Base-by-base conservation (phyloP, 1,140 invertebrate species). In the Adoxophyes honmai region DNA sequence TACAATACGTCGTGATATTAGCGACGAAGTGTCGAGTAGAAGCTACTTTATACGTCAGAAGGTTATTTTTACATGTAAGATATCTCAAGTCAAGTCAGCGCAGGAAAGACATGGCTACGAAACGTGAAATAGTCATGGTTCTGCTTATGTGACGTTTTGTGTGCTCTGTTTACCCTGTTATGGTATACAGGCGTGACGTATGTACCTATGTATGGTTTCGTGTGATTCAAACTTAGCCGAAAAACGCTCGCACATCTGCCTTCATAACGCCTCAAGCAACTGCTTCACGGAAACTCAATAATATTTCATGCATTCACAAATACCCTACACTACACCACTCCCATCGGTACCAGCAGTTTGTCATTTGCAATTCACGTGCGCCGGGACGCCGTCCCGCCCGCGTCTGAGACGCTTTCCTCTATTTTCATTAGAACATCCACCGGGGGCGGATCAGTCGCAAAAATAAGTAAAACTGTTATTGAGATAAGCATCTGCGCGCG, bases 381-480 rank as follows among this genome's bases (percentile, higher is more conserved):
- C 10, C 8, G 2, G 36, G 36, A 9, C 2, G 1, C 36, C 10
- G 9, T n/a, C 10, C 36, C 21, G 52, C 34, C 28, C 38, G 48
- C 52, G 56, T 55, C 64, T 64, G 66, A 66, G 21, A 74, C 70
- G 68, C 62, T 66, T 73, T 66, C 72, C 70, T 79, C 74, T 75
- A 78, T 86, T 86, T 78, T 86, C 82, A 86, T 88, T 85, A 82
- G 72, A 67, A 67, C 65, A 73, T 75, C 80, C 80, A 66, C 70
- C 58, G 76, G 76, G 75, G 75, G 75, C 55, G 81, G 82, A 83
- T 86, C 80, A 84, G 64, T 78, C 72, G 76, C 77, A 86, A 85
- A 86, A 88, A 86, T 86, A 88, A 88, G 86, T 88, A 88, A 88
- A 86, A 86, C 83, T 86, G 85, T 88, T 88, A 88, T 88, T 88